Conservation (phyloP, 2,888 invertebrate genomes). For the Coleophora flavipennella region DNA sequence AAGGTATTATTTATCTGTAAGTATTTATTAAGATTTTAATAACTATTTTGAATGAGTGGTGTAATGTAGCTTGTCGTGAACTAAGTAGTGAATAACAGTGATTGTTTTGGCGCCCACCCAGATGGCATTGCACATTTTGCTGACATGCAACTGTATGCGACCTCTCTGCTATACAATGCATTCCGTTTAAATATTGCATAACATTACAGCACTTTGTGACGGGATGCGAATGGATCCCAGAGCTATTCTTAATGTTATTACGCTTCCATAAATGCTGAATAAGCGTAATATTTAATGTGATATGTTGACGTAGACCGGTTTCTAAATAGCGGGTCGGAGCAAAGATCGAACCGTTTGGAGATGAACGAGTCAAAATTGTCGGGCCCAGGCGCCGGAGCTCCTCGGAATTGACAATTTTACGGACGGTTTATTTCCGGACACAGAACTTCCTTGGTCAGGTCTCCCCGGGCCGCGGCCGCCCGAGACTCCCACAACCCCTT, state of each 20-base stretch:
- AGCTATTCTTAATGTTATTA: no score
- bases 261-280: no score
- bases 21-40: no score
- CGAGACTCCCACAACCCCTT: conserved; percentile 39
- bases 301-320: conserved; percentile 24
- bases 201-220: background rate
- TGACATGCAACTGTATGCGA: conserved; percentile 39
- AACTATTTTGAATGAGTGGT: conserved; percentile 18
- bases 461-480: conserved; percentile 22
- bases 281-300: conserved; percentile 8
- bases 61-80: conserved; percentile 17
- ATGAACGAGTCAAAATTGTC: conserved; percentile 51
- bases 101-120: conserved; percentile 67
- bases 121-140: conserved; percentile 57
- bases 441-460: conserved; percentile 64
- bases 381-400: conserved; percentile 48
- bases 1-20: no score
- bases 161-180: conserved; percentile 17
- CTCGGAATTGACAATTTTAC: conserved; percentile 80
- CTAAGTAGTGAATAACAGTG: conserved; percentile 65
- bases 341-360: conserved; percentile 20
- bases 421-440: conserved; percentile 77
- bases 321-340: conserved; percentile 28
- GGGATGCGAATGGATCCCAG: background rate
- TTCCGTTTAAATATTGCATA: conserved; percentile 9